Evolutionary conservation across 2,113 vertebrate species (phyloP), one percentile per base, ranked within the genome.

Genomic region (Verasper variegatus): DNA sequence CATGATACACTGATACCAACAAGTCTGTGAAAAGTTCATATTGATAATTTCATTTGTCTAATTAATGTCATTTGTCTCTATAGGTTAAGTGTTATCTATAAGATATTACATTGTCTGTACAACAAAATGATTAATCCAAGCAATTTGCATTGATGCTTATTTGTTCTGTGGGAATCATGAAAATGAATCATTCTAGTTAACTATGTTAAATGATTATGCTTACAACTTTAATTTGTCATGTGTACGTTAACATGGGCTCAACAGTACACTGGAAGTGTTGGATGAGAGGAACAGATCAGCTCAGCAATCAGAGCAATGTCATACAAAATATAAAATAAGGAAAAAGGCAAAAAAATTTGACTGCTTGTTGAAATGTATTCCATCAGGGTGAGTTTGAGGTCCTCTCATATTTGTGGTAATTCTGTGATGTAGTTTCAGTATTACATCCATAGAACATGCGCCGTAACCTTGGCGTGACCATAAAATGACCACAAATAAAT

Each of bases 381-480:
- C 0, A 6, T 68, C 21, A 26, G 47, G 23, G 13, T 55, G 26
- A 62, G 27, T 35, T 63, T 35, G 17, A 73, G 17, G 20, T 73
- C 20, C 24, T 20, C 37, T 23, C 3, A 51, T 35, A 74, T 56
- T 61, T 56, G 35, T 11, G 1, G 58, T 15, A 40, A 40, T 55
- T 20, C 27, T 18, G 18, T 45, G 52, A 23, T 45, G 23, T 76
- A 27, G 8, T 62, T 83, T 74, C 47, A 64, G 14, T 13, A 26
- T 52, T 17, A 54, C 2, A 57, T 6, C 18, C 7, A 55, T 14
- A 56, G 21, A 67, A 80, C 70, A 68, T 42, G 80, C 0, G 17
- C 47, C 49, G 75, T 76, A 10, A 74, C 84, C 87, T 88, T 76
- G 60, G 37, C 20, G 2, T 49, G 76, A 65, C 65, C 47, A 13